Percentiles rank a stretch among this genome's conserved stretches.
Evolutionary conservation across 2,113 vertebrate genomes (phyloP).

Genomic region (Silurus meridionalis): DNA sequence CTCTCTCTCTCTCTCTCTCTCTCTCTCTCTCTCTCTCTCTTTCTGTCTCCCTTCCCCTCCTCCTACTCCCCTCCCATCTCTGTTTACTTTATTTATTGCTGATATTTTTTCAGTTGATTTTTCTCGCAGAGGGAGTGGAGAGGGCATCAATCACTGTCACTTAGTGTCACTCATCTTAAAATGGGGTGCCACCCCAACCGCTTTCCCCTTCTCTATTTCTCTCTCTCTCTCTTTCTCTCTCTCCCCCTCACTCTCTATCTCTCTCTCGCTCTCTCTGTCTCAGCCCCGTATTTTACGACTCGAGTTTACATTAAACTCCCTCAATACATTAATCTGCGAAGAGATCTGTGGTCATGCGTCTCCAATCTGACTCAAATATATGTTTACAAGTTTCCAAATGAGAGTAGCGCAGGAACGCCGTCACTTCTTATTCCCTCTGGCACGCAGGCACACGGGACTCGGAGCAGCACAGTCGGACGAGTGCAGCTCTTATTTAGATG

Average conservation of each 20-base stretch:
- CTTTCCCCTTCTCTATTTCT: slow-evolving; percentile 35
- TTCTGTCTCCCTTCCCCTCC: not conserved
- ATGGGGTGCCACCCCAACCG: slow-evolving; percentile 21
- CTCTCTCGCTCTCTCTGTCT: slow-evolving; percentile 20
- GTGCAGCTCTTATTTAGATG: slow-evolving; percentile 77
- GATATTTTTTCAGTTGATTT: slow-evolving; percentile 68
- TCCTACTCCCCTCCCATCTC: slow-evolving; percentile 9
- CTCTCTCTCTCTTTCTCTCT: slow-evolving; percentile 28
- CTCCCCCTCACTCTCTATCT: slow-evolving; percentile 25
- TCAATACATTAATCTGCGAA: slow-evolving; percentile 67
- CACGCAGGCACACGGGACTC: slow-evolving; percentile 57
- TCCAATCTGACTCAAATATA: slow-evolving; percentile 64
- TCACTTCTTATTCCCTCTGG: slow-evolving; percentile 67
- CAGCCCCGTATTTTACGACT: slow-evolving; percentile 44
- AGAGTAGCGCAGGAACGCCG: slow-evolving; percentile 64
- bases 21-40: not conserved
- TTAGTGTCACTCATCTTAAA: slow-evolving; percentile 65
- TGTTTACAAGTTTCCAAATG: slow-evolving; percentile 68
- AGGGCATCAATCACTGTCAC: slow-evolving; percentile 84
- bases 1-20: not conserved
- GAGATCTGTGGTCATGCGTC: slow-evolving; percentile 42
- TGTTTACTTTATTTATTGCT: slow-evolving; percentile 61
- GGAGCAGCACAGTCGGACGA: slow-evolving; percentile 53
- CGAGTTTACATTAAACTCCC: slow-evolving; percentile 65
- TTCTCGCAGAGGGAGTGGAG: slow-evolving; percentile 51